Percentiles rank a stretch among this genome's conserved stretches.
Conservation (phyloP, 53 echinoderm and acorn worm species). For the Crossaster papposus region DNA sequence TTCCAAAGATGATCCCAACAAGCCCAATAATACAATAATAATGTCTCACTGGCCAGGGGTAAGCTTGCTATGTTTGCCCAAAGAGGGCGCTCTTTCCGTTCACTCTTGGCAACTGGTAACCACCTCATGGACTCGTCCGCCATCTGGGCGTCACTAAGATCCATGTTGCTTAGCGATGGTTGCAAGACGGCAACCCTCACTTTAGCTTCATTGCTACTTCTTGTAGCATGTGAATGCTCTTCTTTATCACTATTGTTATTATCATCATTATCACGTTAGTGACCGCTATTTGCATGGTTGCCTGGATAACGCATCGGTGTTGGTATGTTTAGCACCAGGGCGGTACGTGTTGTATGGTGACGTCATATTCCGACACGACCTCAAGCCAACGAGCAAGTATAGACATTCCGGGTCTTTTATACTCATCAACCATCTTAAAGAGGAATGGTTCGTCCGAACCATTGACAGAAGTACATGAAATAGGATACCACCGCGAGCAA, state of each 20-base stretch:
- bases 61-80: constrained; percentile 18
- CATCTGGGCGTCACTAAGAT: constrained; percentile 33
- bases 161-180: constrained; percentile 4
- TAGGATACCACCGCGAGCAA: constrained; percentile 55
- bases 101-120: not conserved
- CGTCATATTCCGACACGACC: constrained; percentile 36
- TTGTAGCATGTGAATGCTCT: too few relatives aligned
- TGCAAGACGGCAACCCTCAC: constrained; percentile 10
- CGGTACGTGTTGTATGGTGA: constrained; percentile 53
- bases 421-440: constrained; percentile 49
- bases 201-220: not conserved
- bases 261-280: not conserved
- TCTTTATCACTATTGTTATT: not conserved
- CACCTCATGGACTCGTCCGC: constrained; percentile 24
- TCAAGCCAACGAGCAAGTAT: constrained; percentile 60
- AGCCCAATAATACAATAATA: too few relatives aligned
- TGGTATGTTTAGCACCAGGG: constrained; percentile 45
- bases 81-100: constrained; percentile 30
- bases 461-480: constrained; percentile 55
- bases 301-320: constrained; percentile 58
- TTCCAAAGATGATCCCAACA: too few relatives aligned
- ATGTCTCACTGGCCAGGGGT: too few relatives aligned
- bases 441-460: constrained; percentile 54
- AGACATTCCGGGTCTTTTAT: constrained; percentile 63
- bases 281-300: constrained; percentile 55